Percentiles rank a stretch among this genome's conserved stretches.
Conservation (phyloP, 2,797 vertebrate genomes). For the Staurois parvus region DNA sequence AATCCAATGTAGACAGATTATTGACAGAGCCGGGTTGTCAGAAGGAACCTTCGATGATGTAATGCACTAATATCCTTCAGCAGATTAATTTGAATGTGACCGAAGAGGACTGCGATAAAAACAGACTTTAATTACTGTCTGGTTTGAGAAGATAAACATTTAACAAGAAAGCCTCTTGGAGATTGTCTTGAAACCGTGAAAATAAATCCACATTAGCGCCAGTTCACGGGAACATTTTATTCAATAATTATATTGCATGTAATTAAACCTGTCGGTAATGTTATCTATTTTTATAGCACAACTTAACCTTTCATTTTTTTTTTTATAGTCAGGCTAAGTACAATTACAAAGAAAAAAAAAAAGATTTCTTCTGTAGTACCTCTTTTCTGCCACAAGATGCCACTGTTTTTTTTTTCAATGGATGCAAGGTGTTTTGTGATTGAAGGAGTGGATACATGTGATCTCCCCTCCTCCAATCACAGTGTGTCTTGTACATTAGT, state of each 20-base stretch:
- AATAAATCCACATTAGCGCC: too few relatives aligned
- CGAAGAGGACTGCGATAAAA: neutral
- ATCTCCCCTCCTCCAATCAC: too few relatives aligned
- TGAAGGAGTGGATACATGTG: too few relatives aligned
- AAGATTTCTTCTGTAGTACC: neutral
- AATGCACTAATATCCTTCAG: neutral
- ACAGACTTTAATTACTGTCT: conserved; percentile 1
- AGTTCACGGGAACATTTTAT: too few relatives aligned
- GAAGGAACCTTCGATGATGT: neutral
- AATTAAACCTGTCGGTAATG: too few relatives aligned
- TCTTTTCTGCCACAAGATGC: neutral
- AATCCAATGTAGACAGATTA: neutral
- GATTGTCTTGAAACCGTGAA: neutral
- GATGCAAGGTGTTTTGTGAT: too few relatives aligned
- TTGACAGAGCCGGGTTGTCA: neutral
- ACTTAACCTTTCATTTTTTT: too few relatives aligned
- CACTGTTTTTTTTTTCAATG: too few relatives aligned
- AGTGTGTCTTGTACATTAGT: too few relatives aligned
- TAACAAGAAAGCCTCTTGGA: neutral
- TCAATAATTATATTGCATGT: too few relatives aligned
- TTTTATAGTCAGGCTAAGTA: neutral
- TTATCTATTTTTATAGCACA: too few relatives aligned
- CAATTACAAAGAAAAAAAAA: neutral
- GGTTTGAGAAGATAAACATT: neutral
- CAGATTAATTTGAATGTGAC: neutral